phyloP scores from a whole-genome alignment of 1,140 invertebrate genomes.

The Drosophila baimaii region DNA sequence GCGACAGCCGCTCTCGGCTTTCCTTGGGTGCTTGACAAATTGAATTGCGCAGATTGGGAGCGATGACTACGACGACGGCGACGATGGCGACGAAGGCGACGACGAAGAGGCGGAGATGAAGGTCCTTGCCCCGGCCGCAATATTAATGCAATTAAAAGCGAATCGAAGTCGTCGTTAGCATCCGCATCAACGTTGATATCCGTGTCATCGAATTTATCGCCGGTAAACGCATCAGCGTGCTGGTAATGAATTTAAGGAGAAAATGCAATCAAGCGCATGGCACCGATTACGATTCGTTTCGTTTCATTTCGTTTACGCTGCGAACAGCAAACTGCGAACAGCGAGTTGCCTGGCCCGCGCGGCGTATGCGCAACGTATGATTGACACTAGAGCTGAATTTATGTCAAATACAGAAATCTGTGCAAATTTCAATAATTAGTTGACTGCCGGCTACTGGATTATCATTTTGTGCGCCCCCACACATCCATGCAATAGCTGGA shows the following conservation, averaged over 20 bases:
- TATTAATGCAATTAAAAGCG: conserved; percentile 79
- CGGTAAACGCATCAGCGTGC: conserved; percentile 70
- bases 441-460: conserved; percentile 42
- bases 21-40: conserved; percentile 56
- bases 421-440: conserved; percentile 73
- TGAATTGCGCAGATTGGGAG: conserved; percentile 74
- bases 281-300: conserved; percentile 57
- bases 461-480: conserved; percentile 8
- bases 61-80: conserved; percentile 6
- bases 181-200: conserved; percentile 35
- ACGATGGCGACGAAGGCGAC: not conserved
- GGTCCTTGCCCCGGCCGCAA: conserved; percentile 53
- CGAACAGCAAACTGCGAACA: too few species aligned
- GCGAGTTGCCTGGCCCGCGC: conserved; percentile 17
- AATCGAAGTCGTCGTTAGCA: conserved; percentile 56
- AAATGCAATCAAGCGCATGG: conserved; percentile 75
- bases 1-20: conserved; percentile 24
- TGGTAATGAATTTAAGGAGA: conserved; percentile 69
- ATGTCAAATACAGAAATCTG: conserved; percentile 42
- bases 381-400: conserved; percentile 31
- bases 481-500: conserved; percentile 5
- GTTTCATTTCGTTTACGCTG: not conserved
- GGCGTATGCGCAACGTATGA: conserved; percentile 42
- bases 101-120: conserved; percentile 8
- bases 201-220: conserved; percentile 58